Evolutionary conservation across 2,888 invertebrate species (phyloP).

Genomic region (Iphiclides podalirius): DNA sequence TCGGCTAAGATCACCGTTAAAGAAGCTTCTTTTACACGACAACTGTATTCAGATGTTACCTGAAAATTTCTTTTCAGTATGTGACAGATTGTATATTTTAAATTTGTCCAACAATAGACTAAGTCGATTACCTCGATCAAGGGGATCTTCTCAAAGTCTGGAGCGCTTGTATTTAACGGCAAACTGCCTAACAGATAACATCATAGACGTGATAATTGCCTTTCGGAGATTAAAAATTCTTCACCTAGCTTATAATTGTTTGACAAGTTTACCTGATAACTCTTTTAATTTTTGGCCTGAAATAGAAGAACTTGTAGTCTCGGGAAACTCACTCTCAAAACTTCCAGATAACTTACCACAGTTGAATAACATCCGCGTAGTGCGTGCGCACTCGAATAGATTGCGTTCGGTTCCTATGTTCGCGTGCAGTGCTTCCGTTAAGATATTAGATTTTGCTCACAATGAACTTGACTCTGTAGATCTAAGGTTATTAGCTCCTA

Average conservation of each 20-base stretch:
- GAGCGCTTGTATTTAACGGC: constrained; percentile 87
- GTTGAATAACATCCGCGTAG: constrained; percentile 84
- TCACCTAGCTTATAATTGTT: constrained; percentile 89
- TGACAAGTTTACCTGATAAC: constrained; percentile 86
- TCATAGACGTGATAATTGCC: constrained; percentile 83
- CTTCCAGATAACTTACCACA: constrained; percentile 88
- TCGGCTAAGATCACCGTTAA: constrained; percentile 81
- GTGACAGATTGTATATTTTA: constrained; percentile 82
- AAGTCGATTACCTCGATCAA: constrained; percentile 83
- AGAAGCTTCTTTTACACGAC: constrained; percentile 87
- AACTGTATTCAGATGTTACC: constrained; percentile 88
- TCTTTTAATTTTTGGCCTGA: constrained; percentile 88
- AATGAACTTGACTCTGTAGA: constrained; percentile 91
- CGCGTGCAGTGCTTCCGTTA: constrained; percentile 85
- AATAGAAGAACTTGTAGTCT: constrained; percentile 89
- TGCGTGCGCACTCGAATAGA: constrained; percentile 91
- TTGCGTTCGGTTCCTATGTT: constrained; percentile 87
- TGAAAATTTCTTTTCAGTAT: constrained; percentile 86
- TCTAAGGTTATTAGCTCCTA: constrained; percentile 86
- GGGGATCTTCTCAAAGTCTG: constrained; percentile 81
- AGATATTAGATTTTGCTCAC: constrained; percentile 91
- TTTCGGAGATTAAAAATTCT: constrained; percentile 84
- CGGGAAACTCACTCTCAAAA: constrained; percentile 88
- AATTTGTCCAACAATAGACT: constrained; percentile 90
- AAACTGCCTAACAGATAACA: constrained; percentile 86